Evolutionary conservation across 2,797 vertebrate genomes (phyloP).

Genomic region (Tolypeutes matacus): DNA sequence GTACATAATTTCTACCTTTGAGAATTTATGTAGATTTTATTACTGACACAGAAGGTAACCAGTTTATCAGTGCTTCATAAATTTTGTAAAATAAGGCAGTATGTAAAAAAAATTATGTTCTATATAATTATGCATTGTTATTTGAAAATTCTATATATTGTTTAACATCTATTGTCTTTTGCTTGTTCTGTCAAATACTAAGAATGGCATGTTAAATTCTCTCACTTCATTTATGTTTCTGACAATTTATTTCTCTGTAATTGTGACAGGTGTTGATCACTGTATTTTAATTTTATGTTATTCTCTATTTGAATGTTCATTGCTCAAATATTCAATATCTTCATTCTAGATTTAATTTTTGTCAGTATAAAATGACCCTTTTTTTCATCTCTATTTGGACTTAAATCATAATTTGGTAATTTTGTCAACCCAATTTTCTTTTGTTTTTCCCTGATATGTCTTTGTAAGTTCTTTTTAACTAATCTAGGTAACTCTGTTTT

Average conservation of each 20-base stretch:
- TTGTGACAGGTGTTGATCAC: slow-evolving; percentile 43
- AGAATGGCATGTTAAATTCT: slow-evolving; percentile 47
- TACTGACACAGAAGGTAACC: slow-evolving; percentile 44
- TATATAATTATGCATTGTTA: background rate
- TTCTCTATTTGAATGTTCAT: background rate
- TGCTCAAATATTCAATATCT: background rate
- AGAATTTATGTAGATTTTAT: slow-evolving; percentile 40
- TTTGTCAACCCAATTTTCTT: background rate
- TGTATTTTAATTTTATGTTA: slow-evolving; percentile 18
- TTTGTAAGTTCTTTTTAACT: background rate
- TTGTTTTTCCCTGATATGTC: background rate
- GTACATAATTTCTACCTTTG: slow-evolving; percentile 50
- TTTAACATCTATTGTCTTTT: background rate
- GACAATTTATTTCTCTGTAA: slow-evolving; percentile 22
- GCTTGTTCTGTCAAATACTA: background rate
- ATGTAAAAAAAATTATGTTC: slow-evolving; percentile 23
- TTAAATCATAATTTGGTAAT: slow-evolving; percentile 26
- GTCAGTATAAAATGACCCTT: background rate
- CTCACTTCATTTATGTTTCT: slow-evolving; percentile 29
- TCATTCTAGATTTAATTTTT: slow-evolving; percentile 37
- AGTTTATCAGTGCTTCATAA: slow-evolving; percentile 60
- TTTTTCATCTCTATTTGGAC: background rate
- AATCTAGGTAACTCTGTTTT: no score
- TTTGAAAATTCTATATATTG: background rate
- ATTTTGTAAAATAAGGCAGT: slow-evolving; percentile 58